Base-by-base conservation (phyloP, 2,113 vertebrate genomes). In the Verasper variegatus region DNA sequence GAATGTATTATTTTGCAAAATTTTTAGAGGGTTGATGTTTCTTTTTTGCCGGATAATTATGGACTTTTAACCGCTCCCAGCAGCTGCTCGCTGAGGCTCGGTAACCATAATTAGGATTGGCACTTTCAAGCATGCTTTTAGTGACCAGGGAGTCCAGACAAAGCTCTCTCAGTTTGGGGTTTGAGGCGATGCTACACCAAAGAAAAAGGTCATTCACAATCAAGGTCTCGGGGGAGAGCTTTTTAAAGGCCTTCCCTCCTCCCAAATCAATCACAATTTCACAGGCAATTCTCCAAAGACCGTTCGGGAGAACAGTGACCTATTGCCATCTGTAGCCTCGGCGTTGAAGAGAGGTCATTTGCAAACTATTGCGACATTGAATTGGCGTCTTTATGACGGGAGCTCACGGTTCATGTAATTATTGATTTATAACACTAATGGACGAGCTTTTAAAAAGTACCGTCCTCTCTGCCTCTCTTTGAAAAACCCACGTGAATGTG, bases 191-290 rank as follows among this genome's bases (percentile, higher is more conserved):
- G 77, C 84, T 82, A 77, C 71, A 85, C 84, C 77, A 86, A 93
- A 91, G 86, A 90, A 91, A 89, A 93, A 92, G 89, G 90, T 92
- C 91, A 90, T 93, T 92, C 90, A 94, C 89, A 88, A 89, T 92
- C 90, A 84, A 76, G 77, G 80, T 84, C 88, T 87, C 80, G 72
- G 82, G 88, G 84, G 88, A 75, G 71, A 91, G 31, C 31, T 31
- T 31, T 31, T 31, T 31, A 31, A 31, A 31, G 31, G 31, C 31
- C 31, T 31, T 1, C 7, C 31, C 31, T 31, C 6, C 31, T 7
- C 31, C 6, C 31, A 31, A 31, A 88, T 92, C 90, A 90, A 86
- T 91, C 80, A 86, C 86, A 92, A 87, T 89, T 86, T 92, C 89
- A 74, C 84, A 77, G 74, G 80, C 66, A 72, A 71, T 81, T 78